phyloP scores from a whole-genome alignment of 2,797 vertebrate species.

The Fratercula arctica region DNA sequence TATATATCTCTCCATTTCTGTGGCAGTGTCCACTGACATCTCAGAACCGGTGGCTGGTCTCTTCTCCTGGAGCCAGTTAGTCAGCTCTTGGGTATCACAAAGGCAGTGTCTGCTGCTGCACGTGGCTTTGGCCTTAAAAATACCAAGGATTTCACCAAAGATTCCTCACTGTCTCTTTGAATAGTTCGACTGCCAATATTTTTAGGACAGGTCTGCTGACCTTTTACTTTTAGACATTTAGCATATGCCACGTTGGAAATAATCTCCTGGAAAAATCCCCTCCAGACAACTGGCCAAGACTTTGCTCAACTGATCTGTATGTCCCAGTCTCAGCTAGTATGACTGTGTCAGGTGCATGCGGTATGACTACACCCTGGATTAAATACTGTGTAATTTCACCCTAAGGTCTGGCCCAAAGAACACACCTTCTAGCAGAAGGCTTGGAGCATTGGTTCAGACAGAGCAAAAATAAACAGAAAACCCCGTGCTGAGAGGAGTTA shows the following conservation, averaged over 20 bases:
- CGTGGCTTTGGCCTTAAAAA: neutral
- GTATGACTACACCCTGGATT: neutral
- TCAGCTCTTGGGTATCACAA: neutral
- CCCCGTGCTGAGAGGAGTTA: rapidly evolving
- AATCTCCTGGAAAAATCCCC: neutral
- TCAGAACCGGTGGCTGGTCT: neutral
- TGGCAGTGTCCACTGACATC: neutral
- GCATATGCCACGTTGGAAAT: neutral
- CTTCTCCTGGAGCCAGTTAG: neutral
- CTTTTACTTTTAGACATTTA: neutral
- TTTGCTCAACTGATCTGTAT: neutral
- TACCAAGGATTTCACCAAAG: neutral
- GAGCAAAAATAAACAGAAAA: neutral
- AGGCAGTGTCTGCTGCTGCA: neutral
- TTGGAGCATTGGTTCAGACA: neutral
- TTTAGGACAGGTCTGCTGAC: neutral
- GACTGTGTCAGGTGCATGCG: neutral
- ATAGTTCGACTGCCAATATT: neutral
- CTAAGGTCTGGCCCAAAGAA: neutral
- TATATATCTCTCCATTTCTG: neutral
- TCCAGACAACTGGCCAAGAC: neutral
- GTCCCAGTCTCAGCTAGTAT: neutral
- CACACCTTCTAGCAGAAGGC: rapidly evolving
- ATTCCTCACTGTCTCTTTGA: neutral
- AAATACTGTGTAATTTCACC: neutral